A percentile compares a stretch with the other conserved stretches of the same genome.
These are phyloP conservation scores for Drosophila nigrodunni DNA, from an alignment of 1,140 invertebrate species.

Conservation along the genomic window DNA sequence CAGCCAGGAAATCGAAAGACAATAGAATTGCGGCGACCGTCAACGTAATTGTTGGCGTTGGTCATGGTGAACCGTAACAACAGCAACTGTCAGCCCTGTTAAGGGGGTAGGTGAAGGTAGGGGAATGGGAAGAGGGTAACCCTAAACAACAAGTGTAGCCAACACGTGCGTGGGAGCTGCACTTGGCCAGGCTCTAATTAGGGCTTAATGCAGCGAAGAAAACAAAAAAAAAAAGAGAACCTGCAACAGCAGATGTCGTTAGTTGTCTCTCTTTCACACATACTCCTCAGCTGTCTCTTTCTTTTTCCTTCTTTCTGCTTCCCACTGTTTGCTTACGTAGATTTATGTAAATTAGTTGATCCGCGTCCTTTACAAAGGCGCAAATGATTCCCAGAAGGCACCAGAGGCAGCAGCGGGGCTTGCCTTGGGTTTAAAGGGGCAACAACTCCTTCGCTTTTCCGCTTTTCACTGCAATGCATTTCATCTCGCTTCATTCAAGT, in stretches of 20 bases:
- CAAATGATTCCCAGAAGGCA: conserved; percentile 79
- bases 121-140: neutral
- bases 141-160: conserved; percentile 53
- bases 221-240: conserved; percentile 9
- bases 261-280: neutral
- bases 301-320: conserved; percentile 28
- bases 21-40: conserved; percentile 75
- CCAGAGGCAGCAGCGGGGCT: conserved; percentile 37
- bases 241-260: conserved; percentile 40
- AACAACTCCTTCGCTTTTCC: conserved; percentile 66
- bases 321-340: conserved; percentile 58
- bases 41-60: conserved; percentile 78
- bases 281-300: conserved; percentile 9
- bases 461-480: too few relatives aligned
- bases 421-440: conserved; percentile 19
- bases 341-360: conserved; percentile 76
- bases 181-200: conserved; percentile 63
- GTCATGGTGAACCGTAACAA: conserved; percentile 83
- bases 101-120: neutral
- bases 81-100: conserved; percentile 71
- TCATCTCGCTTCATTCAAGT: conserved; percentile 63
- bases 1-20: conserved; percentile 77
- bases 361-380: conserved; percentile 61
- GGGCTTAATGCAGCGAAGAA: conserved; percentile 38
- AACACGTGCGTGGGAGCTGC: conserved; percentile 71